Conservation (phyloP, 2,797 vertebrate species). For the Knipowitschia caucasica region DNA sequence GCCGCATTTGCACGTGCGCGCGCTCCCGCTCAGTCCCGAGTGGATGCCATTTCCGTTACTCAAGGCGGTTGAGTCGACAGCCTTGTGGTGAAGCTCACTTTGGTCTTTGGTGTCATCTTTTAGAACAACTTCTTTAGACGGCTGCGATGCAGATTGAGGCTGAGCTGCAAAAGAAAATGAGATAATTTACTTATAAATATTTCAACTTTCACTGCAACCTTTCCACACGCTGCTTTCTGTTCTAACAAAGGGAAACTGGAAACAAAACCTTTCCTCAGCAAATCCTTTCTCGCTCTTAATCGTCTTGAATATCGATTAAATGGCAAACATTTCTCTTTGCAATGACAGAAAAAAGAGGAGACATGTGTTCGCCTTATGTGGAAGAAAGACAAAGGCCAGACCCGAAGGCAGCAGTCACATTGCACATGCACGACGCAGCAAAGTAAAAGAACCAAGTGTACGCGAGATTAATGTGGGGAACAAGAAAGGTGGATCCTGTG, state of each 20-base stretch:
- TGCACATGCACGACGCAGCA: constrained; percentile 45
- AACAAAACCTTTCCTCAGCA: constrained; percentile 49
- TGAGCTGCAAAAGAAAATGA: constrained; percentile 76
- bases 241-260: constrained; percentile 26
- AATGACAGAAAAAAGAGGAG: constrained; percentile 30
- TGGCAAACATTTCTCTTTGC: constrained; percentile 56
- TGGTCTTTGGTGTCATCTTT: constrained; percentile 62
- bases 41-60: constrained; percentile 81
- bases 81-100: constrained; percentile 72
- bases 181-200: constrained; percentile 23
- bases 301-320: constrained; percentile 58
- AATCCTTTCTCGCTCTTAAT: constrained; percentile 38
- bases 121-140: constrained; percentile 64
- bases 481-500: constrained; percentile 49
- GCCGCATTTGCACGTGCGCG: constrained; percentile 73
- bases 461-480: constrained; percentile 49
- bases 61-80: constrained; percentile 47
- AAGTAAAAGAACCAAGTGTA: constrained; percentile 43
- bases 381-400: constrained; percentile 58
- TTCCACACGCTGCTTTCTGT: constrained; percentile 25
- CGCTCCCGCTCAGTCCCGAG: constrained; percentile 51
- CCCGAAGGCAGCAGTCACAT: constrained; percentile 58
- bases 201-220: constrained; percentile 45
- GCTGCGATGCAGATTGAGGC: constrained; percentile 82
- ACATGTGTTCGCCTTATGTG: constrained; percentile 35